A percentile compares a stretch with the other conserved stretches of the same genome.
Conservation (phyloP, 30 jellyfish, hydroid and myxozoan genomes). For the Morbakka virulenta region DNA sequence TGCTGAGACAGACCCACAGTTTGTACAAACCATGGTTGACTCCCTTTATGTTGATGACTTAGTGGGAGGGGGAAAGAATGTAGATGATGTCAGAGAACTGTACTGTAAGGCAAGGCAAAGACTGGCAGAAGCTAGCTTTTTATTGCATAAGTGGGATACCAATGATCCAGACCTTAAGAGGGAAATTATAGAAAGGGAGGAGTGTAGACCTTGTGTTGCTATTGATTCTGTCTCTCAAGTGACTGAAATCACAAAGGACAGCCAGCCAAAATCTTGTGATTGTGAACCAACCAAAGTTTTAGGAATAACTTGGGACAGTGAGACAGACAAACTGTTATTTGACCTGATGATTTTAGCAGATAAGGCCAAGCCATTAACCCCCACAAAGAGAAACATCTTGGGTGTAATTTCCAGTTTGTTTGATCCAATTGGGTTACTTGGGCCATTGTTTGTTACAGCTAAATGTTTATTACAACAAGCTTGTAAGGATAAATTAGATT, state of each 20-base stretch:
- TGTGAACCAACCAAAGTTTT: too few relatives aligned
- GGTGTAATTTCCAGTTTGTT: not conserved
- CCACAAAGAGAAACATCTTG: slow-evolving; percentile 9
- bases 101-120: slow-evolving; percentile 13
- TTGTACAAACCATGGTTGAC: slow-evolving; percentile 3
- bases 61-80: not conserved
- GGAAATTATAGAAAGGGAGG: not conserved
- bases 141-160: slow-evolving; percentile 9
- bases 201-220: too few relatives aligned
- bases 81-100: slow-evolving; percentile 4
- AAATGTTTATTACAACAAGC: not conserved
- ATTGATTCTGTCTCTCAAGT: too few relatives aligned
- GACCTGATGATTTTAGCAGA: not conserved
- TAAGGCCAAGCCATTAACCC: not conserved
- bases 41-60: slow-evolving; percentile 32
- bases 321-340: slow-evolving; percentile 2
- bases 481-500: slow-evolving; percentile 5
- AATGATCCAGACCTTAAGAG: not conserved
- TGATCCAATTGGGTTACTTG: slow-evolving; percentile 18
- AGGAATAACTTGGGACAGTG: slow-evolving; percentile 21
- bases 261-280: too few relatives aligned
- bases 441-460: not conserved
- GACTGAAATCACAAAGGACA: too few relatives aligned
- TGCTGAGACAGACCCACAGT: not conserved
- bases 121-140: not conserved